phyloP scores from a whole-genome alignment of 2,888 invertebrate species.

The Himalopsyche kuldschensis region DNA sequence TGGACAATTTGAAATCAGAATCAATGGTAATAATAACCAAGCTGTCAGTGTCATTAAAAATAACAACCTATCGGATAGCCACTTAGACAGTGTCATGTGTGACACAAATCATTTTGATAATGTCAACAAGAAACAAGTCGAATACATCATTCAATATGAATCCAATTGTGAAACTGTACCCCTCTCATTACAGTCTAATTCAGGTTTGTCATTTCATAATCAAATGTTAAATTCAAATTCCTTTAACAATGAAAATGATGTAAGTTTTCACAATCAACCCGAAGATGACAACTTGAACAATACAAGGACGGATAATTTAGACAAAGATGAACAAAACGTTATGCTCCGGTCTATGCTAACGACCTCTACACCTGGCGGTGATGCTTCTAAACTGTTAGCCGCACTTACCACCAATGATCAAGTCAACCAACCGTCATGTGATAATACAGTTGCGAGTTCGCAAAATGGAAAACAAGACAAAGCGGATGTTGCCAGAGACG shows the following conservation, averaged over 20 bases:
- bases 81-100: constrained; percentile 3
- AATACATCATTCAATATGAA: constrained; percentile 24
- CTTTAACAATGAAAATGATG: not conserved
- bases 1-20: not conserved
- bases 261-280: not conserved
- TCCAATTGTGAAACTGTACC: constrained; percentile 8
- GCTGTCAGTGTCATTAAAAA: constrained; percentile 38
- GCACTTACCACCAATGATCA: constrained; percentile 44
- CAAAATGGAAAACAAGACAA: constrained; percentile 41
- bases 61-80: constrained; percentile 19
- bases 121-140: constrained; percentile 25
- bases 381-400: constrained; percentile 37
- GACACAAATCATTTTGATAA: constrained; percentile 7
- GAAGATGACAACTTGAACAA: not conserved
- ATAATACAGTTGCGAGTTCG: not conserved
- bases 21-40: constrained; percentile 15
- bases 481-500: constrained; percentile 61
- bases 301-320: not conserved
- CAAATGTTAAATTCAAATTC: not conserved
- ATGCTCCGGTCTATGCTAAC: constrained; percentile 47
- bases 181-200: constrained; percentile 3
- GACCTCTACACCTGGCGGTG: constrained; percentile 43
- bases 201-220: constrained; percentile 5
- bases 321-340: constrained; percentile 43
- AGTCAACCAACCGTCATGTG: constrained; percentile 20